Base-by-base conservation (phyloP, 2,113 vertebrate genomes). In the Poecile atricapillus region DNA sequence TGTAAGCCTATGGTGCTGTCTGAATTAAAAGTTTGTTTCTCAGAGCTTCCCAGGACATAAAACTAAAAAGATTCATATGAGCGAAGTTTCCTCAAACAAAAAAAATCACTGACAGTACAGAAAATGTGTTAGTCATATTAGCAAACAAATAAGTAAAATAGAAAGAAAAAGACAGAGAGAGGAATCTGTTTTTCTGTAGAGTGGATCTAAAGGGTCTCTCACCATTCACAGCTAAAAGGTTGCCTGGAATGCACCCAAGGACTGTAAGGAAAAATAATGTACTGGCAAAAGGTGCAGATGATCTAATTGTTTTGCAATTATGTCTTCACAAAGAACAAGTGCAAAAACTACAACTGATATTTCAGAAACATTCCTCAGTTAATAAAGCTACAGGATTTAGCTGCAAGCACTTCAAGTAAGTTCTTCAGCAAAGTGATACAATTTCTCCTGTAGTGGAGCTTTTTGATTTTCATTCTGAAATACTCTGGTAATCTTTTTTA, bases 401-500 rank as follows among this genome's bases (percentile, higher is more conserved):
- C 55, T 50, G 23, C 24, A 77, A 68, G 21, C 44, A 43, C 22
- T 76, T 39, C 25, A 93, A 83, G 1, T 18, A 55, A 11, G 5
- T 95, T 43, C 44, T 60, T 86, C 16, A 39, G 59, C 56, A 93
- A 93, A 91, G 59, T 13, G 27, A 15, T 86, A 68, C 17, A 21
- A 39, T 16, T 78, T 64, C 68, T 74, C 21, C 65, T 84, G 69
- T 64, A 85, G 46, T 31, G 15, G 12, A 20, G 73, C 16, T 78
- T 91, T 83, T 83, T 81, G 64, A 77, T 90, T n/a, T 35, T 76
- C 27, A 73, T 56, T 70, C 41, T 87, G 46, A 69, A 43, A 94
- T 43, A 70, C 31, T 96, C 52, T 94, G 35, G 39, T 74, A 93
- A 78, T 35, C 31, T 90, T 95, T 96, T 95, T 92, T 71, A 96